Evolutionary conservation across 1,140 invertebrate species (phyloP).

Genomic region (Anoplolepis gracilipes): DNA sequence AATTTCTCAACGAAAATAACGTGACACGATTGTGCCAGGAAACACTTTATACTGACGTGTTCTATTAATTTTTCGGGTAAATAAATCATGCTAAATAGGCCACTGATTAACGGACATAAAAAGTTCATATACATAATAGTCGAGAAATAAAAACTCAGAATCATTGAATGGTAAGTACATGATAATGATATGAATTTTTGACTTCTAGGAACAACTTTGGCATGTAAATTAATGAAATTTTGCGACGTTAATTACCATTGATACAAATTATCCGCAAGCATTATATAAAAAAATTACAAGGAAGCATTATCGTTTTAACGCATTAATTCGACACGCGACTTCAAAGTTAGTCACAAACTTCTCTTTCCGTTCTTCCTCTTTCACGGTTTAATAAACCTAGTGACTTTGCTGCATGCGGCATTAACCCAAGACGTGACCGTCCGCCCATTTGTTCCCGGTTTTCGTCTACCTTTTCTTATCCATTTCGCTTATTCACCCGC

Average conservation of each 20-base stretch:
- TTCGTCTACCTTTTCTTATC: constrained; percentile 63
- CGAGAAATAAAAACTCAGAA: background rate
- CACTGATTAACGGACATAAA: background rate
- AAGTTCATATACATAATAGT: background rate
- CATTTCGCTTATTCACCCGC: constrained; percentile 40
- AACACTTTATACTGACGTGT: background rate
- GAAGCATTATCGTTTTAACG: constrained; percentile 15
- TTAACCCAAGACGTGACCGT: constrained; percentile 77
- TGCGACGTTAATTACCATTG: constrained; percentile 30
- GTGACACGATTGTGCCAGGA: background rate
- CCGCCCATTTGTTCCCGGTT: constrained; percentile 69
- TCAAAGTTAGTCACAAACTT: constrained; percentile 68
- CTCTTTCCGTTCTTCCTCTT: constrained; percentile 70
- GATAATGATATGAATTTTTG: background rate
- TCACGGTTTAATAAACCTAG: constrained; percentile 76
- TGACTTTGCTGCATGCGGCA: constrained; percentile 77
- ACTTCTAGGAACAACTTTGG: background rate
- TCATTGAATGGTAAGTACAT: background rate
- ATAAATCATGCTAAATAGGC: background rate
- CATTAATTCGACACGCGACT: constrained; percentile 73
- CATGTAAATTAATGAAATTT: constrained; percentile 43
- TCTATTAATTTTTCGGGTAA: background rate
- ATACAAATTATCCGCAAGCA: background rate
- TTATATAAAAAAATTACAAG: too few species aligned
- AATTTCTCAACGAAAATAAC: background rate